These are phyloP conservation scores for Aepyceros melampus DNA, from an alignment of 2,113 vertebrate species.

Conservation along the genomic window DNA sequence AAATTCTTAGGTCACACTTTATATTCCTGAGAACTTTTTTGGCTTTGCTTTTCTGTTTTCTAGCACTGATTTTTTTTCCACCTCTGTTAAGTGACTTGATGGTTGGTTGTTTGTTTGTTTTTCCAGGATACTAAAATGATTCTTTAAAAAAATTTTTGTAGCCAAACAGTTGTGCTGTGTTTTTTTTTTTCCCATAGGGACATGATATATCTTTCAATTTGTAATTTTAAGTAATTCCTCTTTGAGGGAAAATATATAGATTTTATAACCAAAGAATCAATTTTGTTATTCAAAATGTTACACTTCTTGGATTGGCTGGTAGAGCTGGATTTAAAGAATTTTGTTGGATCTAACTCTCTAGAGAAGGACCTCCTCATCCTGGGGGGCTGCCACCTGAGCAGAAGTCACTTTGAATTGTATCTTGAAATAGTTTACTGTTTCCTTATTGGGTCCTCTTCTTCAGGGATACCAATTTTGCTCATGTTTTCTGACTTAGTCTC, in stretches of 20 bases:
- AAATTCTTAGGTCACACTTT: not conserved
- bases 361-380: not conserved
- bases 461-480: not conserved
- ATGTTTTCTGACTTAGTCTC: not conserved
- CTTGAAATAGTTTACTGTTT: not conserved
- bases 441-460: not conserved
- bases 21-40: not conserved
- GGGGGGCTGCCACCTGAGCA: too few species aligned
- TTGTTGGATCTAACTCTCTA: not conserved
- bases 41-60: not conserved
- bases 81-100: not conserved
- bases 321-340: not conserved
- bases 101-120: not conserved
- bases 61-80: not conserved
- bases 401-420: not conserved
- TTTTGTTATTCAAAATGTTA: not conserved
- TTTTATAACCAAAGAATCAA: not conserved
- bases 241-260: not conserved
- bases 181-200: not conserved
- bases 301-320: not conserved
- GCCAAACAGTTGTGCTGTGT: not conserved
- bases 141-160: not conserved
- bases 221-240: not conserved
- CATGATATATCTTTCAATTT: not conserved
- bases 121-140: not conserved